A percentile compares a stretch with the other conserved stretches of the same genome.
Evolutionary conservation across 2,797 vertebrate genomes (phyloP).

Genomic region (Sebastes hubbsi): DNA sequence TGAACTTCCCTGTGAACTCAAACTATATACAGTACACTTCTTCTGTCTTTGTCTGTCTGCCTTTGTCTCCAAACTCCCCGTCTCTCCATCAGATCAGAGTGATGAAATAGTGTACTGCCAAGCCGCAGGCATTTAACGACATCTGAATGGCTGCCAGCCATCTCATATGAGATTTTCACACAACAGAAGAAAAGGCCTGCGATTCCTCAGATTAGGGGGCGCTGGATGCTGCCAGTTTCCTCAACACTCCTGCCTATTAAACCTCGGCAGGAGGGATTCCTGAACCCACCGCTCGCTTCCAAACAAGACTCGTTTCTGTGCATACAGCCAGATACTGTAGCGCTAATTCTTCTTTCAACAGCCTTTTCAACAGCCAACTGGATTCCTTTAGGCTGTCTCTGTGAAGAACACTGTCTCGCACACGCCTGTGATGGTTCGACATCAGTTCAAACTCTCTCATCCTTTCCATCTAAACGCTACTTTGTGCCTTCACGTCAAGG

Average conservation of each 20-base stretch:
- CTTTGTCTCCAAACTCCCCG: conserved; percentile 9
- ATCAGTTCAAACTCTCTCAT: conserved; percentile 12
- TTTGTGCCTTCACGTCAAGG: not conserved
- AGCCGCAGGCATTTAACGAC: conserved; percentile 36
- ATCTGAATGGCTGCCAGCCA: conserved; percentile 44
- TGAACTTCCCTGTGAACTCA: conserved; percentile 30
- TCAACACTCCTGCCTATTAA: conserved; percentile 42
- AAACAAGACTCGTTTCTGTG: conserved; percentile 22
- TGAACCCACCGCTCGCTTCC: conserved; percentile 20
- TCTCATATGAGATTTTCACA: conserved; percentile 45
- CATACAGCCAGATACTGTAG: conserved; percentile 19
- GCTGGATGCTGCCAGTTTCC: conserved; percentile 24
- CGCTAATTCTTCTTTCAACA: conserved; percentile 25
- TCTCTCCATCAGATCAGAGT: conserved; percentile 23
- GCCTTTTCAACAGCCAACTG: conserved; percentile 8
- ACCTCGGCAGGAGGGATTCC: conserved; percentile 30
- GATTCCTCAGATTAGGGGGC: conserved; percentile 16
- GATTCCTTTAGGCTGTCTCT: conserved; percentile 21
- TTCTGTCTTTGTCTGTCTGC: conserved; percentile 16
- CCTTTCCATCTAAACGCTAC: not conserved
- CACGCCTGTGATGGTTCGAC: not conserved
- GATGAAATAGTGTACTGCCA: conserved; percentile 35
- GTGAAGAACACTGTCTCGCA: conserved; percentile 15
- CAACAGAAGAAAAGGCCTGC: conserved; percentile 31
- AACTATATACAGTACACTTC: not conserved